Percentiles rank a stretch among this genome's conserved stretches.
Conservation (phyloP, 2,797 vertebrate genomes). For the Sebastes nivosus region DNA sequence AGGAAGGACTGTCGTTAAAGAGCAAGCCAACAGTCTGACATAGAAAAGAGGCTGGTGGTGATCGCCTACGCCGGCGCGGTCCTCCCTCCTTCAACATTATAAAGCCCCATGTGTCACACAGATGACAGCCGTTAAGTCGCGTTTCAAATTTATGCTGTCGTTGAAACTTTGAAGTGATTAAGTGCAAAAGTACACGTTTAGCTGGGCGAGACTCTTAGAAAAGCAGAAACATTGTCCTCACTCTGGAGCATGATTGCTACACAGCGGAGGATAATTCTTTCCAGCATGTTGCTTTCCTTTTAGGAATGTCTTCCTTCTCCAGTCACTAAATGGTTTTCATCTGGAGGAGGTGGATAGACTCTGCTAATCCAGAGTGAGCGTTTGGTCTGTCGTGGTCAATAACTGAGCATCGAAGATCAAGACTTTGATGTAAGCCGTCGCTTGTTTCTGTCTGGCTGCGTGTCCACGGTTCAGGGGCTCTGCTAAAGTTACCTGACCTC, state of each 20-base stretch:
- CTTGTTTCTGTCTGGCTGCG: slow-evolving; percentile 35
- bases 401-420: slow-evolving; percentile 28
- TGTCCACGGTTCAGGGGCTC: slow-evolving; percentile 48
- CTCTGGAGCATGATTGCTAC: slow-evolving; percentile 44
- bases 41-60: neutral
- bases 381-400: slow-evolving; percentile 63
- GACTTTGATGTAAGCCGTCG: slow-evolving; percentile 59
- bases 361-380: slow-evolving; percentile 50
- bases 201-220: slow-evolving; percentile 13
- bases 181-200: slow-evolving; percentile 53
- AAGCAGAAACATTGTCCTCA: slow-evolving; percentile 45
- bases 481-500: slow-evolving; percentile 51
- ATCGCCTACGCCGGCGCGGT: neutral
- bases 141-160: slow-evolving; percentile 36
- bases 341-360: slow-evolving; percentile 67
- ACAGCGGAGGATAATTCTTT: slow-evolving; percentile 71
- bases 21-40: neutral
- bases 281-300: slow-evolving; percentile 68
- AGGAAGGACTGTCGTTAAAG: neutral
- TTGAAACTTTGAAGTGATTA: slow-evolving; percentile 47
- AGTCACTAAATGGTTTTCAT: slow-evolving; percentile 79
- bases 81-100: neutral
- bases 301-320: slow-evolving; percentile 64
- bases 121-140: slow-evolving; percentile 41
- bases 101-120: slow-evolving; percentile 45